Evolutionary conservation across 2,113 vertebrate genomes (phyloP).

Genomic region (Rhadina sibilatrix): DNA sequence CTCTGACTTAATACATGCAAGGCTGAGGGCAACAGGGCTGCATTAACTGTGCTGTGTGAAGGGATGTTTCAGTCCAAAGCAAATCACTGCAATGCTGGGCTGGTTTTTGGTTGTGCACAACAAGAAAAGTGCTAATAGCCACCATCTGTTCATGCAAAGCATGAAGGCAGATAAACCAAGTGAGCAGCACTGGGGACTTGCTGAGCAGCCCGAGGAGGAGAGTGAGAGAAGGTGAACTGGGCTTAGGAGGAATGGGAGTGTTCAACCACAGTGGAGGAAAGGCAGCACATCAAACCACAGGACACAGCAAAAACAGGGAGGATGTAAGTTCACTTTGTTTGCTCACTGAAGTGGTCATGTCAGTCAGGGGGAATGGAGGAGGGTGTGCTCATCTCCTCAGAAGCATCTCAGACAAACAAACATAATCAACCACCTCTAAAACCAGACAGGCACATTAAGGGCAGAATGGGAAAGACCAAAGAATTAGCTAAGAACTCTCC

Average conservation of each 20-base stretch:
- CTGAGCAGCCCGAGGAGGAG: not conserved
- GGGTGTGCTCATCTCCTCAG: not conserved
- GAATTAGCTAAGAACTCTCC: not conserved
- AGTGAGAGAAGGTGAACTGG: not conserved
- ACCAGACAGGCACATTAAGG: not conserved
- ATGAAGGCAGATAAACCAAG: not conserved
- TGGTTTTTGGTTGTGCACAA: not conserved
- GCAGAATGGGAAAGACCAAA: not conserved
- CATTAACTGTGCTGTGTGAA: not conserved
- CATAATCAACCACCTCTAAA: not conserved
- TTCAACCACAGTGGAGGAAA: not conserved
- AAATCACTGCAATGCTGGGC: not conserved
- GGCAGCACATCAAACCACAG: not conserved
- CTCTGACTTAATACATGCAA: not conserved
- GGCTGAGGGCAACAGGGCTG: not conserved
- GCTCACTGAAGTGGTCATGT: not conserved
- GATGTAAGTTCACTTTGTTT: not conserved
- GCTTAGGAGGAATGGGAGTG: not conserved
- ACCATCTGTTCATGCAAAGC: not conserved
- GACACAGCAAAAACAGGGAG: fast-evolving
- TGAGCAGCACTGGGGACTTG: not conserved
- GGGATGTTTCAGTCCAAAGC: not conserved
- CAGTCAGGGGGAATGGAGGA: fast-evolving
- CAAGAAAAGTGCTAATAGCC: not conserved
- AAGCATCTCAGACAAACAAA: fast-evolving